A percentile compares a stretch with the other conserved stretches of the same genome.
phyloP scores from a whole-genome alignment of 2,113 vertebrate genomes.

The Pogona vitticeps region DNA sequence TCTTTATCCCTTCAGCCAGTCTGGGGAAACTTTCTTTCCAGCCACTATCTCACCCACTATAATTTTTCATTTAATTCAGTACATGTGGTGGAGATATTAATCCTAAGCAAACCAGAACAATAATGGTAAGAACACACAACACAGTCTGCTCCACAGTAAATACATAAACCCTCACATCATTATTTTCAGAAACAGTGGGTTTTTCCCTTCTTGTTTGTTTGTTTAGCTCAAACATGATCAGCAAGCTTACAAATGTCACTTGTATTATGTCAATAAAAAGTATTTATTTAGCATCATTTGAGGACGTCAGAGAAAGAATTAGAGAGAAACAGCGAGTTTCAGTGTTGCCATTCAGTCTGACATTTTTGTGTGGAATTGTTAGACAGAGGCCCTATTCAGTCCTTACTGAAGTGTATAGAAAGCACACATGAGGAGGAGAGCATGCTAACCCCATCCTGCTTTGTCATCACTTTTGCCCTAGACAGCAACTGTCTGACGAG shows the following conservation, averaged over 20 bases:
- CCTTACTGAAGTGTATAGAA: too few relatives aligned
- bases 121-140: background rate
- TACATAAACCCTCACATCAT: background rate
- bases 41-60: background rate
- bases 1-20: conserved; percentile 1
- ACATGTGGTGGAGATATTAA: conserved; percentile 18
- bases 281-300: background rate
- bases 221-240: background rate
- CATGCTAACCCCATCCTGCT: too few relatives aligned
- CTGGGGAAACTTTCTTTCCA: background rate
- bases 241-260: background rate
- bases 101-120: background rate
- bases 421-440: too few relatives aligned
- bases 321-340: too few relatives aligned
- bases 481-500: too few relatives aligned
- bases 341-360: background rate
- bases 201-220: background rate
- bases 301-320: too few relatives aligned
- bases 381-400: background rate
- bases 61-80: conserved; percentile 19
- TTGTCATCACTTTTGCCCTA: too few relatives aligned
- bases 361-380: background rate
- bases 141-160: background rate
- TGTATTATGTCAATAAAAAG: conserved; percentile 3
- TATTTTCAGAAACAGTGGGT: background rate